phyloP scores from a whole-genome alignment of 2,888 invertebrate species.

The Dryadula phaetusa region DNA sequence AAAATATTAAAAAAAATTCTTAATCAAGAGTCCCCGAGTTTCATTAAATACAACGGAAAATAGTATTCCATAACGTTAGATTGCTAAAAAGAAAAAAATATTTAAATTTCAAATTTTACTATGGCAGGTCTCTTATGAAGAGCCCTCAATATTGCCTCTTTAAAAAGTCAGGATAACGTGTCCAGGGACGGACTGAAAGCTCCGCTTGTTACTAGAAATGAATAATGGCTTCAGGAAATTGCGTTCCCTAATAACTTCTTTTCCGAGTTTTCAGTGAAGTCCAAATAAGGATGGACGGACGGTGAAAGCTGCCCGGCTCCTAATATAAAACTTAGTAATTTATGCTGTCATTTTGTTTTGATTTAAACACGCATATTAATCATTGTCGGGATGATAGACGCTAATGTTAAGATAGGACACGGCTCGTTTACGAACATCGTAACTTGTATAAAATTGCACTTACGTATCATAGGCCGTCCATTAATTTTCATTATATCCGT shows the following conservation, averaged over 20 bases:
- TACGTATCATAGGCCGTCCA: constrained; percentile 10
- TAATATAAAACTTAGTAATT: constrained; percentile 69
- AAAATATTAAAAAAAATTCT: too few relatives aligned
- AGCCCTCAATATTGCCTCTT: constrained; percentile 39
- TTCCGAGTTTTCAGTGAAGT: constrained; percentile 67
- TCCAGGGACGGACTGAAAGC: constrained; percentile 47
- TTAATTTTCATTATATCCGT: constrained; percentile 18
- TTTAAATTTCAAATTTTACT: constrained; percentile 23
- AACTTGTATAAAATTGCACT: constrained; percentile 28
- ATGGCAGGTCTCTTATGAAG: constrained; percentile 35
- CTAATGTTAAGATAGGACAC: constrained; percentile 34
- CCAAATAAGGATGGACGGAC: constrained; percentile 62
- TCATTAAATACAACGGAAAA: not conserved
- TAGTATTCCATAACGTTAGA: not conserved
- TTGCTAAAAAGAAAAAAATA: constrained; percentile 8
- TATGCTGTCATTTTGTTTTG: constrained; percentile 64
- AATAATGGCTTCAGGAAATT: constrained; percentile 78
- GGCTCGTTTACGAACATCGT: constrained; percentile 17
- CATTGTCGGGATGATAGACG: constrained; percentile 40
- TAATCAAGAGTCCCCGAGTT: too few relatives aligned
- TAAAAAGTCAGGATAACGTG: constrained; percentile 36
- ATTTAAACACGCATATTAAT: constrained; percentile 51
- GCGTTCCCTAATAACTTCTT: constrained; percentile 75
- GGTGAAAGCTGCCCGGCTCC: constrained; percentile 46
- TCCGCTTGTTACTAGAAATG: constrained; percentile 67